A percentile compares a stretch with the other conserved stretches of the same genome.
Evolutionary conservation across 2,113 vertebrate species (phyloP).

Genomic region (Xiphorhynchus elegans): DNA sequence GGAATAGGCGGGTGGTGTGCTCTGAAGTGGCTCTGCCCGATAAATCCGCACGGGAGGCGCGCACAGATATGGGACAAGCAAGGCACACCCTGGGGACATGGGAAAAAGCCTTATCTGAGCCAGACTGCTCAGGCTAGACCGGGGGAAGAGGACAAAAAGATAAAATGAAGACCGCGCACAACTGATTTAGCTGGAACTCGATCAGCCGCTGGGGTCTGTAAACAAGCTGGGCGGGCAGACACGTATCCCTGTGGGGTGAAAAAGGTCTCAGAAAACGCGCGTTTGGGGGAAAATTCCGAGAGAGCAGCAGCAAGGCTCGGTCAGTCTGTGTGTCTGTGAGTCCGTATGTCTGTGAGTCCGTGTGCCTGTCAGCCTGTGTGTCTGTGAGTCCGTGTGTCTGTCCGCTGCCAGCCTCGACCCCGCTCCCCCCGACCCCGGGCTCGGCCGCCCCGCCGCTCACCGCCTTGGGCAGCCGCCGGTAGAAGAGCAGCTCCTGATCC

Average conservation of each 20-base stretch:
- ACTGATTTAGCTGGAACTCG: neutral
- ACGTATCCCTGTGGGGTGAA: rapidly evolving
- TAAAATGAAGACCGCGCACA: rapidly evolving
- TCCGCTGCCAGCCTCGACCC: neutral
- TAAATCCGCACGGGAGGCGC: neutral
- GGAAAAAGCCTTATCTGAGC: neutral
- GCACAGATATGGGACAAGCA: rapidly evolving
- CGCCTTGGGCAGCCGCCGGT: slow-evolving; percentile 42
- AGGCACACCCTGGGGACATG: neutral
- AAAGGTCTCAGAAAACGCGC: neutral
- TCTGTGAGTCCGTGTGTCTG: neutral
- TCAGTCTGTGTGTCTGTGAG: too few species aligned
- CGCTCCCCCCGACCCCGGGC: neutral
- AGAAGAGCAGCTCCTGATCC: neutral
- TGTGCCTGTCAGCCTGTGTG: neutral
- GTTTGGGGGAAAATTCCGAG: rapidly evolving
- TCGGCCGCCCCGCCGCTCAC: neutral
- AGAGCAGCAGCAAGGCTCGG: neutral
- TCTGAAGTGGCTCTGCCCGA: rapidly evolving
- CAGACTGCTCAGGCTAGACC: neutral
- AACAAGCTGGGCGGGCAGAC: neutral
- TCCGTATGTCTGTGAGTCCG: neutral
- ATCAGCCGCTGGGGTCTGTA: rapidly evolving
- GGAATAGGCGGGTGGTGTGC: rapidly evolving
- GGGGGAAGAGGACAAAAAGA: neutral